These are phyloP conservation scores for Scolopax bukidnonensis DNA, from an alignment of 2,797 vertebrate genomes.

Conservation along the genomic window DNA sequence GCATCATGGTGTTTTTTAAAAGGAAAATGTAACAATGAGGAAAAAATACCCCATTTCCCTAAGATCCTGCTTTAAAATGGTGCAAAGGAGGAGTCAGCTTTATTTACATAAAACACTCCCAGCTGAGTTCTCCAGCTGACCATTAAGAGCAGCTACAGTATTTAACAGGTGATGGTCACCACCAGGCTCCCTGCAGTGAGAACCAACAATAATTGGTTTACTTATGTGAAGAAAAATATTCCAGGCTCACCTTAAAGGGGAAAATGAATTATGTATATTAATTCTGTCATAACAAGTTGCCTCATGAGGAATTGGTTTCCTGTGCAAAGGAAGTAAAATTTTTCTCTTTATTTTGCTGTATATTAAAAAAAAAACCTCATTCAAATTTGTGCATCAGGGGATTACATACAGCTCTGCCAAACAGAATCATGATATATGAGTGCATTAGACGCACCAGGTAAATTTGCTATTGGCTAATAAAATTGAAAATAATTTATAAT, in stretches of 20 bases:
- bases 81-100: slow-evolving; percentile 30
- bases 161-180: background rate
- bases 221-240: background rate
- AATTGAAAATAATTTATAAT: background rate
- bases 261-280: background rate
- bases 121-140: slow-evolving; percentile 18
- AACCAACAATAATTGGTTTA: background rate
- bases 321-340: background rate
- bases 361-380: background rate
- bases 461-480: background rate
- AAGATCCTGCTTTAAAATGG: slow-evolving; percentile 16
- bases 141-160: background rate
- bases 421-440: background rate
- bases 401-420: background rate
- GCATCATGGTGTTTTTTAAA: background rate
- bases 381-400: background rate
- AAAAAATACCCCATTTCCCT: background rate
- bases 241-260: background rate
- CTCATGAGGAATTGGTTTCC: background rate
- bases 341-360: background rate
- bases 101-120: slow-evolving; percentile 4
- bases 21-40: background rate
- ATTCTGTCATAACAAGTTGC: background rate
- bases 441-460: background rate
- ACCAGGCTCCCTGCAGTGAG: background rate